Evolutionary conservation across 2,888 invertebrate species (phyloP), one percentile per base, ranked within the genome.

Genomic region (Drosophila emarginata): DNA sequence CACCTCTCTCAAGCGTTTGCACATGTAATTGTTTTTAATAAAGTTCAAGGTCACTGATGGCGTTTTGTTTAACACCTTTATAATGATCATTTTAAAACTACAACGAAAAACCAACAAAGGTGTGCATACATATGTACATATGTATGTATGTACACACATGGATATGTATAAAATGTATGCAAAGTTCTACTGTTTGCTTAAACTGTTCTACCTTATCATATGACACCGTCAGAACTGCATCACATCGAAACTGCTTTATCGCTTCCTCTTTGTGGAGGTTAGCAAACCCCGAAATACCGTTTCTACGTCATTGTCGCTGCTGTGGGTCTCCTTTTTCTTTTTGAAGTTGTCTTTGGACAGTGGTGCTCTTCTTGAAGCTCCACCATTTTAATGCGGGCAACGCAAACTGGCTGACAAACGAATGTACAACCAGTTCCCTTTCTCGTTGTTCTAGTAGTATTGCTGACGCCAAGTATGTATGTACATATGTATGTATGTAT

Each of bases 41-140:
- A 82, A 87, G 81, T 87, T 87, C 81, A 82, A 87, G 82, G 82
- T 82, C 86, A 87, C 73, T 73, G 63, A 63, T 72, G 77, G 67
- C 14, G 14, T 26, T 28, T 15, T 52, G 15, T 26, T 50, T 21
- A 53, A 32, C n/a, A 32, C 23, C 12, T 32, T 15, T 32, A 12
- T 32, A 28, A 28, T 40, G 21, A 45, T 53, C 60, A n/a, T 71
- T 51, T 63, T 1, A 26, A 5, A 26, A 5, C 63, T 62, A 56
- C 63, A 69, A 62, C 56, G 69, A 69, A 71, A 52, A 18, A 18
- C 2, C 23, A 23, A 23, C 23, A 23, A 23, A 23, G 4, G 4
- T 23, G 23, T 4, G 2, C 2, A 4, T 23, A 4, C 23, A 23
- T 23, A 23, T 23, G 23, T n/a, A n/a, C n/a, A n/a, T n/a, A n/a